Evolutionary conservation across 2,797 vertebrate species (phyloP).

Genomic region (Oreonectes daqikongensis): DNA sequence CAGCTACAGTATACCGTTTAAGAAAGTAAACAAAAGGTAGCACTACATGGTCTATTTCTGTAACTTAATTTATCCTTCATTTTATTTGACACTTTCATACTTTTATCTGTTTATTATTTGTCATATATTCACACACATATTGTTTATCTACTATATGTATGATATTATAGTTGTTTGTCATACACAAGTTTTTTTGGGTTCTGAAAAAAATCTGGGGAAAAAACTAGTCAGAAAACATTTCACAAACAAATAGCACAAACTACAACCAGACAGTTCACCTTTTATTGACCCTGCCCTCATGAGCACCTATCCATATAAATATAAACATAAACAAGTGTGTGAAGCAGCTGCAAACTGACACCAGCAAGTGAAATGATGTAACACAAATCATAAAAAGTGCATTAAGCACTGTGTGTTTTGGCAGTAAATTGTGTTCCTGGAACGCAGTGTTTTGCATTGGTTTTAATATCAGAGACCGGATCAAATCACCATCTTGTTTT

Average conservation of each 20-base stretch:
- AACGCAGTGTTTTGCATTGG: conserved; percentile 1
- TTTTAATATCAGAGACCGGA: conserved; percentile 13
- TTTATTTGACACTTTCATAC: too few species aligned
- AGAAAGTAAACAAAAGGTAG: too few species aligned
- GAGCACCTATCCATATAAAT: conserved; percentile 40
- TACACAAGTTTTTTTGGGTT: too few species aligned
- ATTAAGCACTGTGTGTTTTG: conserved; percentile 18
- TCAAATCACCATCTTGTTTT: conserved; percentile 17
- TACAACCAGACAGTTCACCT: conserved; percentile 19
- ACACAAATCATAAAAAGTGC: conserved; percentile 14
- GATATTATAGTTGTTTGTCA: too few species aligned
- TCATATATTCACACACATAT: too few species aligned
- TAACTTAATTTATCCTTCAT: too few species aligned
- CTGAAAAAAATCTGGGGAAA: too few species aligned
- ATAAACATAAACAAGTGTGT: conserved; percentile 55
- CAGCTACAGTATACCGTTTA: too few species aligned
- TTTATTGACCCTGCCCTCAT: conserved; percentile 3
- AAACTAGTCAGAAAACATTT: background rate
- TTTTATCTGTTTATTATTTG: too few species aligned
- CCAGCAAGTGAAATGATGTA: conserved; percentile 34
- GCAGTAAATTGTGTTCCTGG: background rate
- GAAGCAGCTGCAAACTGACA: conserved; percentile 36
- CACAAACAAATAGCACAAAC: conserved; percentile 12
- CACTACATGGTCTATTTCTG: too few species aligned
- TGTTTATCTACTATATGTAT: too few species aligned